Evolutionary conservation across 2,113 vertebrate genomes (phyloP).

Genomic region (Cynocephalus volans): DNA sequence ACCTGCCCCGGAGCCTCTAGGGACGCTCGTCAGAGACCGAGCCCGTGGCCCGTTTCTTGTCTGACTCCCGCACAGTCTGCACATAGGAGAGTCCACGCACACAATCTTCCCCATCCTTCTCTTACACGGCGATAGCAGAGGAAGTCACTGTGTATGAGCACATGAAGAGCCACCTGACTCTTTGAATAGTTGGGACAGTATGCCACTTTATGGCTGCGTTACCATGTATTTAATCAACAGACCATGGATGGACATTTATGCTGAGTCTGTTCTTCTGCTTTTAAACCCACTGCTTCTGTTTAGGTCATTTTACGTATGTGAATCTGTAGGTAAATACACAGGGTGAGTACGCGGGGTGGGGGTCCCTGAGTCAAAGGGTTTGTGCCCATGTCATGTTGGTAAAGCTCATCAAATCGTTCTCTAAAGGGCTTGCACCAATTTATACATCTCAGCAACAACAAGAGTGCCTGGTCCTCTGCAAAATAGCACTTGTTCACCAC

Average conservation of each 20-base stretch:
- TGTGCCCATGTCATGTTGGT: neutral
- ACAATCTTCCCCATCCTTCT: neutral
- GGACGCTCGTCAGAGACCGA: neutral
- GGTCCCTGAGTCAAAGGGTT: no score
- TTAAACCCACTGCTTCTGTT: neutral
- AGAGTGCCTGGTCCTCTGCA: neutral
- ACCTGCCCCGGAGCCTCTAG: neutral
- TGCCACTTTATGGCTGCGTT: no score
- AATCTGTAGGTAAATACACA: neutral
- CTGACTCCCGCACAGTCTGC: neutral
- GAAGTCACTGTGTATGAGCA: neutral
- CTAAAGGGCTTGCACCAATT: accelerated
- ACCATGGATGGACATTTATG: accelerated
- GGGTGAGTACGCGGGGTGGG: neutral
- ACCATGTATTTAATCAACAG: no score
- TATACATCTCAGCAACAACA: neutral
- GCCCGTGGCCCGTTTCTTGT: neutral
- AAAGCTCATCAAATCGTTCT: neutral
- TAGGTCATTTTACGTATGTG: neutral
- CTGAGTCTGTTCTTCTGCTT: neutral
- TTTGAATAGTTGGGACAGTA: no score
- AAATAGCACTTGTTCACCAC: neutral
- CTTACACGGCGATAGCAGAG: neutral
- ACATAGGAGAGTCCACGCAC: neutral
- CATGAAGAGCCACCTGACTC: neutral